Evolutionary conservation across 1,140 invertebrate species (phyloP), one percentile per base, ranked within the genome.

Genomic region (Palaemon carinicauda): DNA sequence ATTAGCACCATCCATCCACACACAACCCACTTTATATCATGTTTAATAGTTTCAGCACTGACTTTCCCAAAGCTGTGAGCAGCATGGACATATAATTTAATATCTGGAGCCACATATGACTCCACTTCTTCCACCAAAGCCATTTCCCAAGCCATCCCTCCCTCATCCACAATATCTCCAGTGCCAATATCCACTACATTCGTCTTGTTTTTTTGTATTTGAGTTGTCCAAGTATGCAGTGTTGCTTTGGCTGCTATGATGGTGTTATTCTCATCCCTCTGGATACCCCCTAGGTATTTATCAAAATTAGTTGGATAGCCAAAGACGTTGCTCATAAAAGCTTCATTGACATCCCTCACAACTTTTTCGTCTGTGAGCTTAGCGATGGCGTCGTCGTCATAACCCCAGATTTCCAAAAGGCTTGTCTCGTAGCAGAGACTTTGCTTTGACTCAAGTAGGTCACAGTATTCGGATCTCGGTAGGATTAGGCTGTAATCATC

Each of bases 111-210:
- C 17, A 15, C 91, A 50, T 93, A 92, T 84, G 93, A 90, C 41
- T 94, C 93, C 21, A 93, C 92, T 93, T 94, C 87, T 21, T 88
- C 88, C 54, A 87, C 80, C 14, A 81, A 86, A 80, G 83, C 53
- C 69, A 60, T 53, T 82, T 89, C 74, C 75, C 88, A 89, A 5
- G 65, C 75, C 31, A 87, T 31, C 3, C 74, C 80, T 54, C 50
- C 75, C 56, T 77, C 75, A 77, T 90, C 91, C 92, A 94, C 94
- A 94, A 94, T 95, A 89, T 95, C 94, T 90, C 95, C 94, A 50
- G 95, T 96, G 82, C 95, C 95, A 15, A 94, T 94, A 56, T 93
- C 92, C 90, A 95, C 95, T 81, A 94, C 94, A 75, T 92, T 92
- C 90, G 94, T 93, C 90, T 94, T 92, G 9, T 73, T 54, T 12